Conservation (phyloP, 2,797 vertebrate species). For the Macroramphosus scolopax region DNA sequence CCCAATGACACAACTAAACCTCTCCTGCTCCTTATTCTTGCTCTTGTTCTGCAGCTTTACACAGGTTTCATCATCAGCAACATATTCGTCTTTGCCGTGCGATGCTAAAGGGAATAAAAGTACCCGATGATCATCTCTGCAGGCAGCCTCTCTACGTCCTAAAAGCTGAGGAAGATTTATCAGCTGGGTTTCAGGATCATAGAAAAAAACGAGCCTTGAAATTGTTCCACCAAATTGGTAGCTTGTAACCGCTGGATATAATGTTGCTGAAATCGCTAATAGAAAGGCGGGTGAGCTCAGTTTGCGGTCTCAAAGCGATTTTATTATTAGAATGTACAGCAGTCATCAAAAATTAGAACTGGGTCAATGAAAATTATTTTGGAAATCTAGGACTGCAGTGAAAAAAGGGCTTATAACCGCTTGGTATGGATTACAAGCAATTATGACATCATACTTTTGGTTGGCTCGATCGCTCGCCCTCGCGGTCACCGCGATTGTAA, state of each 20-base stretch:
- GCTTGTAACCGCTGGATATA: conserved; percentile 14
- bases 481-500: conserved; percentile 31
- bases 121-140: conserved; percentile 1
- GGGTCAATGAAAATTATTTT: conserved; percentile 56
- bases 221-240: no score
- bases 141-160: not conserved
- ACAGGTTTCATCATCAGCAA: no score
- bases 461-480: conserved; percentile 9
- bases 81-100: no score
- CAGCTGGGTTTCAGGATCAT: not conserved
- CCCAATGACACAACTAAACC: no score
- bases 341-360: conserved; percentile 58
- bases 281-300: no score
- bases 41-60: no score
- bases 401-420: conserved; percentile 38
- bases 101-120: no score
- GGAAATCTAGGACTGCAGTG: conserved; percentile 51
- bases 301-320: conserved; percentile 25
- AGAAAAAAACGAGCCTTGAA: no score
- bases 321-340: conserved; percentile 39
- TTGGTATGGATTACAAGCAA: conserved; percentile 26
- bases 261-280: conserved; percentile 11
- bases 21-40: no score
- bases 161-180: conserved; percentile 7
- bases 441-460: conserved; percentile 25